phyloP scores from a whole-genome alignment of 2,888 invertebrate genomes.

The Ophion ventricosus region DNA sequence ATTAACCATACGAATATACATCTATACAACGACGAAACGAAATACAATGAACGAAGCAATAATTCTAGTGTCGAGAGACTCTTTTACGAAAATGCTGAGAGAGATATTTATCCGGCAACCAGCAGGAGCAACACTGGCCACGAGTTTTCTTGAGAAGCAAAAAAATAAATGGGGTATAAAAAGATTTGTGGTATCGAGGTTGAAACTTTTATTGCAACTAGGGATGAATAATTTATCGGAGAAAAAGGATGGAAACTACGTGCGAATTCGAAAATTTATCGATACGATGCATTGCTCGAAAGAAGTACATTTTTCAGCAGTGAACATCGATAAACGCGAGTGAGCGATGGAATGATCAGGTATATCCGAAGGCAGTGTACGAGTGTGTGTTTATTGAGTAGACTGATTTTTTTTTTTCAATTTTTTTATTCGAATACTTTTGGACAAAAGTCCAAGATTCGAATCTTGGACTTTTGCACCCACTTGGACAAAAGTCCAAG shows the following conservation, averaged over 20 bases:
- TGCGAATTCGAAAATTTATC: background rate
- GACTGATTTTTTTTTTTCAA: too few species aligned
- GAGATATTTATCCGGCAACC: background rate
- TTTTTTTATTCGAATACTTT: too few species aligned
- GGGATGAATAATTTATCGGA: background rate
- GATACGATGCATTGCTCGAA: background rate
- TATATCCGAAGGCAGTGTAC: background rate
- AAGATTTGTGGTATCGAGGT: slow-evolving; percentile 16
- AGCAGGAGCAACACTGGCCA: background rate
- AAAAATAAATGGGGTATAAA: background rate
- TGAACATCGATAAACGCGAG: background rate
- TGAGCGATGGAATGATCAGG: slow-evolving; percentile 26
- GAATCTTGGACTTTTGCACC: too few species aligned
- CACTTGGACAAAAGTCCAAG: too few species aligned
- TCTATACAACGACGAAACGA: background rate
- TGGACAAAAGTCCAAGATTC: too few species aligned
- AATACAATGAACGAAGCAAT: background rate
- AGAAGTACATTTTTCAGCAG: background rate
- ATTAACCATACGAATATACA: slow-evolving; percentile 9
- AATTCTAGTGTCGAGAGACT: background rate
- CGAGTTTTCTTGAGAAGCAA: background rate
- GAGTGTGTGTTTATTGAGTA: too few species aligned
- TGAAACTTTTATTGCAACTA: background rate
- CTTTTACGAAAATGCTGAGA: background rate
- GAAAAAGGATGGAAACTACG: background rate